Evolutionary conservation across 2,888 invertebrate genomes (phyloP), one percentile per base, ranked within the genome.

Genomic region (Agelastica alni): DNA sequence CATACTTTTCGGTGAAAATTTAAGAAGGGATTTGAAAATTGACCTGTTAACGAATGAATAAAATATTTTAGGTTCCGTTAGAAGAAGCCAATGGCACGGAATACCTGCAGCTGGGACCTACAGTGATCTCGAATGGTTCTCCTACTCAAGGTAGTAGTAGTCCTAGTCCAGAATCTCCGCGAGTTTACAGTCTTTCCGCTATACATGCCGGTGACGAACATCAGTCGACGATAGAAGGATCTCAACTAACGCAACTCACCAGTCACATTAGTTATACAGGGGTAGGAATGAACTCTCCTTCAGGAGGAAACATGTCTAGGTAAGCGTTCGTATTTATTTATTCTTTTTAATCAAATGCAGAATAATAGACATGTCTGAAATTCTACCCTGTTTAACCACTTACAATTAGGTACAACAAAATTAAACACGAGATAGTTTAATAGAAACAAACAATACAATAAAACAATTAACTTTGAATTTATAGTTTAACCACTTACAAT

Each of bases 221-320:
- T 31, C 68, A 56, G 46, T 58, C 46, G 41, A 58, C 57, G n/a
- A 61, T 69, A 26, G 71, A 69, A 45, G 63, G 65, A 7, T 68
- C 72, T 3, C 75, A 75, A 55, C 61, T 76, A 5, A 76, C 75
- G 2, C 75, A 73, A 48, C 67, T 76, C 17, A 75, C 75, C 34
- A 75, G 67, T 51, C 75, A 76, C 51, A 76, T 76, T 41, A 75
- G 71, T 55, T 75, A 75, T 48, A 67, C 74, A 4, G 73, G 72
- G 7, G 66, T 62, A 7, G 53, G 58, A 18, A 56, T 63, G 31
- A 39, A 56, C 17, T 57, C 56, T 5, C 55, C 55, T 2, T 48
- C 45, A 10, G 41, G 37, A 4, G 60, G 51, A 42, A 46, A 39
- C 31, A 51, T 55, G 41, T 41, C 51, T 42, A 51, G 55, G 55